phyloP scores from a whole-genome alignment of 2,797 vertebrate genomes.

The Enteromius mattozi region DNA sequence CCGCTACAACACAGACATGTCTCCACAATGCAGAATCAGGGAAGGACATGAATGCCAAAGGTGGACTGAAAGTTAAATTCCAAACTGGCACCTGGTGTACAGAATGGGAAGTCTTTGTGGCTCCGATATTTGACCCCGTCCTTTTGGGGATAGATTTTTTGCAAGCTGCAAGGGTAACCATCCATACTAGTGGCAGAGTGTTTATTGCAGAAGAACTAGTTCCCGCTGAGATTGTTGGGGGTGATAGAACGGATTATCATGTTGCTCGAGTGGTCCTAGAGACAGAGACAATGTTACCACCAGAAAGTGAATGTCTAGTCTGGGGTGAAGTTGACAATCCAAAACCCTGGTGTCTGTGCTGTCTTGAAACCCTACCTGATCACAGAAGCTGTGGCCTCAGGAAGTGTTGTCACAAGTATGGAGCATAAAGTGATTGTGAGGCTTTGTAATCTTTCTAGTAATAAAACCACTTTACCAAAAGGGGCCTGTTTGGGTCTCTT shows the following conservation, averaged over 20 bases:
- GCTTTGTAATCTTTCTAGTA: constrained; percentile 33
- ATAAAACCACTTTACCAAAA: constrained; percentile 36
- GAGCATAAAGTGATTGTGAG: constrained; percentile 22
- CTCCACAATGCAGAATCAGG: constrained; percentile 9
- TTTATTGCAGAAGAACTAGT: constrained; percentile 31
- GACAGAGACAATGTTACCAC: not conserved
- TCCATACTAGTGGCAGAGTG: constrained; percentile 32
- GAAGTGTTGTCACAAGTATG: not conserved
- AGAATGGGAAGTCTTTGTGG: constrained; percentile 32
- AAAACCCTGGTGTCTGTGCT: constrained; percentile 38
- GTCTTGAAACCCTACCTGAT: constrained; percentile 31
- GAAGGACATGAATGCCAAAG: constrained; percentile 16
- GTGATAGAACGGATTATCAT: constrained; percentile 4
- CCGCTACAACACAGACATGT: not conserved
- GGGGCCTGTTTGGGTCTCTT: constrained; percentile 28
- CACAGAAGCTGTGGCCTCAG: not conserved
- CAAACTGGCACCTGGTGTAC: not conserved
- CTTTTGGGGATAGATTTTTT: constrained; percentile 31
- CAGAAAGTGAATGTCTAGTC: constrained; percentile 37
- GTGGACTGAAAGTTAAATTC: not conserved
- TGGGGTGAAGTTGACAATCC: constrained; percentile 47
- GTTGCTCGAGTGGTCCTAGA: constrained; percentile 3
- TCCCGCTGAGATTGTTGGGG: not conserved
- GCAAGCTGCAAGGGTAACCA: constrained; percentile 20
- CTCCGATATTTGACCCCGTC: constrained; percentile 17